A percentile compares a stretch with the other conserved stretches of the same genome.
Conservation (phyloP, 1,140 invertebrate species). For the Drosophila varians region DNA sequence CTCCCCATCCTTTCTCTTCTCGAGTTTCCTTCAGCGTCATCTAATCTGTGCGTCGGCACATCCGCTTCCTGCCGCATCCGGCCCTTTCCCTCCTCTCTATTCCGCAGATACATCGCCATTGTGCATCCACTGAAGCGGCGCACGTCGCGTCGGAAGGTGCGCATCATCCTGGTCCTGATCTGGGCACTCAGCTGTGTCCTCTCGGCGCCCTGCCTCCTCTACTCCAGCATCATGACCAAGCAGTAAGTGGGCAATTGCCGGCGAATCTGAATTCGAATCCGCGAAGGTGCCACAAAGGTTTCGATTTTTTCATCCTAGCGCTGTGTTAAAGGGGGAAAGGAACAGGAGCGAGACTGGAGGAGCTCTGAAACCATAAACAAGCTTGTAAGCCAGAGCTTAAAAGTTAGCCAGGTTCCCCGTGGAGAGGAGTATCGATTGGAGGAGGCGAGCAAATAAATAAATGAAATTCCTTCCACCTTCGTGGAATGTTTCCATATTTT, state of each 20-base stretch:
- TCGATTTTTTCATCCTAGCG: background rate
- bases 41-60: slow-evolving; percentile 37
- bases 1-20: background rate
- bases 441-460: slow-evolving; percentile 22
- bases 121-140: slow-evolving; percentile 93
- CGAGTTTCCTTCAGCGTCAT: background rate
- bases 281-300: background rate
- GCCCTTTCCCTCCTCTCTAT: slow-evolving; percentile 31
- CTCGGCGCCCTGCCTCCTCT: slow-evolving; percentile 92
- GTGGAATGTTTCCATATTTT: slow-evolving; percentile 25
- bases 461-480: slow-evolving; percentile 32
- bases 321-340: background rate
- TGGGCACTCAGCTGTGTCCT: slow-evolving; percentile 92
- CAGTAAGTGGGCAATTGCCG: slow-evolving; percentile 85
- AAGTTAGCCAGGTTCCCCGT: slow-evolving; percentile 7
- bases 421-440: slow-evolving; percentile 41
- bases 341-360: too few relatives aligned
- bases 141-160: slow-evolving; percentile 91
- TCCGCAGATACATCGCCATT: slow-evolving; percentile 94
- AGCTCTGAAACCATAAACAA: slow-evolving; percentile 57
- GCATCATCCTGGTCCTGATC: slow-evolving; percentile 90
- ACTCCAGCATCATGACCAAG: slow-evolving; percentile 90
- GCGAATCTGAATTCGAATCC: background rate
- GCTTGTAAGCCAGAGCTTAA: slow-evolving; percentile 49
- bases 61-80: slow-evolving; percentile 16